These are phyloP conservation scores for Drosophila robusta DNA, from an alignment of 2,888 invertebrate genomes.

Conservation along the genomic window DNA sequence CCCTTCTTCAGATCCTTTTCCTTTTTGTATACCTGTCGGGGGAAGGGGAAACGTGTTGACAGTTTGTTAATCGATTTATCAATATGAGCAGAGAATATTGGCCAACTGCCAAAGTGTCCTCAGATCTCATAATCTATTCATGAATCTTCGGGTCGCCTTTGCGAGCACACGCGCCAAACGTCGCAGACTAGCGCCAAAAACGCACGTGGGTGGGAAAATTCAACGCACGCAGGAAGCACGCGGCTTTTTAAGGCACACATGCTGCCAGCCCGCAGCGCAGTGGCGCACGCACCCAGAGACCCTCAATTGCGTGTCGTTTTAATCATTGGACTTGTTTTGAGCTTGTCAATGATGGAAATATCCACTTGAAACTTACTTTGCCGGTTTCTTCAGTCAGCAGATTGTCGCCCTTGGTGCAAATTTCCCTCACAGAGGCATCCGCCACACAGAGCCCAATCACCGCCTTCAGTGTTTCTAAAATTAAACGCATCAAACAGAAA, in stretches of 20 bases:
- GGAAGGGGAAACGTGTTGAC: not conserved
- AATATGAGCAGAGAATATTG: constrained; percentile 12
- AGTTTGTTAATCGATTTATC: constrained; percentile 28
- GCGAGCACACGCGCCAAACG: constrained; percentile 20
- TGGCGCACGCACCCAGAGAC: constrained; percentile 36
- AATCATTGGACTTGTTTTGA: constrained; percentile 78
- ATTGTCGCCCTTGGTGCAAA: constrained; percentile 97
- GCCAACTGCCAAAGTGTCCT: constrained; percentile 67
- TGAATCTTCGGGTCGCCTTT: constrained; percentile 68
- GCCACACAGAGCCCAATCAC: constrained; percentile 94
- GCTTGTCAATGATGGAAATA: not conserved
- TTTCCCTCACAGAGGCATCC: constrained; percentile 94
- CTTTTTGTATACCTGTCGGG: constrained; percentile 91
- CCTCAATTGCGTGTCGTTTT: constrained; percentile 79
- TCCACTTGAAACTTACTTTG: constrained; percentile 88
- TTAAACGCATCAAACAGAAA: constrained; percentile 58
- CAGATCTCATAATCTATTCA: constrained; percentile 85
- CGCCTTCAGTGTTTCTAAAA: constrained; percentile 94
- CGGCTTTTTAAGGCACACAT: constrained; percentile 24
- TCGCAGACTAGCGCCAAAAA: constrained; percentile 47
- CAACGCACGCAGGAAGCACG: constrained; percentile 37
- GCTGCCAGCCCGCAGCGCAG: constrained; percentile 32
- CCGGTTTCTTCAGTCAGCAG: constrained; percentile 95
- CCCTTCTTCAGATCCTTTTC: constrained; percentile 99
- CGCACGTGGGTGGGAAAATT: constrained; percentile 58